Base-by-base conservation (phyloP, 2,113 vertebrate species). In the Paedocypris sp. region DNA sequence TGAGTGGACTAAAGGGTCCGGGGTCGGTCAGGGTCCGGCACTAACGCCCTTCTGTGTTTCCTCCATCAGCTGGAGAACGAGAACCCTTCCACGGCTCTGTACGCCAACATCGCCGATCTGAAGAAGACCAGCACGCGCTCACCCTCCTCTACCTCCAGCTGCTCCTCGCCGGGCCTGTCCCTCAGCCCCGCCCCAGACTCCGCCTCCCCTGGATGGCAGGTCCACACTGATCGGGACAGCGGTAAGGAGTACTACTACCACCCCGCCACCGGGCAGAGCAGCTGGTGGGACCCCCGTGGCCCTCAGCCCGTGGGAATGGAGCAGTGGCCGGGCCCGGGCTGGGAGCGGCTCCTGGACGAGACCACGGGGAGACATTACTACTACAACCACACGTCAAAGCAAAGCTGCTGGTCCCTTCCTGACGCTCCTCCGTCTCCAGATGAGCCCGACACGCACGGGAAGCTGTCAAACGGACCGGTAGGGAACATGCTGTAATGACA, bases 231-330 rank as follows among this genome's bases (percentile, higher is more conserved):
- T 61, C 46, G 68, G 0, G 77, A 62, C 15, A 90, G 78, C 0
- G 84, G 88, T 13, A 87, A 78, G 6, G 69, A 65, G 28, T 94
- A 88, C 69, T 92, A 88, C 65, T 91, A 88, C 70, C 88, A 93
- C 59, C 77, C 85, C 0, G 61, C 64, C 15, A 90, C 89, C 0
- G 81, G 86, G 0, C 81, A 86, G 62, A 89, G 84, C 42, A 90
- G 85, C 18, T 93, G 91, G 92, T 83, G 88, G 3, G 36, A 73
- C 33, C 75, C 75, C 36, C 67, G 28, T 6, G 76, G 73, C 31
- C 83, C 88, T 10, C 82, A 78, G 0, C 41, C 66, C 0, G 62
- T 38, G 6, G 59, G 29, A 20, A 62, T 61, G 51, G 75, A 71
- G 2, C 41, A 70, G 49, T 38, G 71, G 1, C 75, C 73, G 60